phyloP scores from a whole-genome alignment of 2,113 vertebrate species.

The Lucifuga dentata region DNA sequence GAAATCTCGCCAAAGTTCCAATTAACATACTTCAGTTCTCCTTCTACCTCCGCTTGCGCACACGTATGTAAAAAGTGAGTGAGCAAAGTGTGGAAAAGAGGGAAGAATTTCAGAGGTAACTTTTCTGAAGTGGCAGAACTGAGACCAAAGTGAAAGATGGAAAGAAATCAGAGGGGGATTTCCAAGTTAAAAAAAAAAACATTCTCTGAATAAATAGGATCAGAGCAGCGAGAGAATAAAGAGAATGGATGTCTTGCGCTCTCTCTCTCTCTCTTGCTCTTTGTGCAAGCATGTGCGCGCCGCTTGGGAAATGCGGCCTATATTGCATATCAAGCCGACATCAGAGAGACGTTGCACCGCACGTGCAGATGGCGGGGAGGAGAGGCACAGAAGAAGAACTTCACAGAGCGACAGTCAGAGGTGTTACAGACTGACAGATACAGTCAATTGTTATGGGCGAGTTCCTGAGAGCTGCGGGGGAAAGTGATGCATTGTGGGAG shows the following conservation, averaged over 20 bases:
- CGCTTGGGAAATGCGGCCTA: conserved; percentile 44
- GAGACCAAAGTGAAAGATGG: conserved; percentile 65
- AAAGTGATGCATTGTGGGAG: conserved; percentile 19
- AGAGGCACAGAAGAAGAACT: conserved; percentile 36
- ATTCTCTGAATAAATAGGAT: conserved; percentile 72
- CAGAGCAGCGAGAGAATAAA: conserved; percentile 66
- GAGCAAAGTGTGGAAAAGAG: conserved; percentile 26
- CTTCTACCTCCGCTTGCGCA: conserved; percentile 5
- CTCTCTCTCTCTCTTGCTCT: conserved; percentile 2
- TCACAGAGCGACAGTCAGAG: conserved; percentile 39
- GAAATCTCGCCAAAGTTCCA: neutral
- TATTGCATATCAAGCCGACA: conserved; percentile 53
- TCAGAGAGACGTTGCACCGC: conserved; percentile 51
- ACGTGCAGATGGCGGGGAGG: conserved; percentile 56
- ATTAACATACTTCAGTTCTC: neutral
- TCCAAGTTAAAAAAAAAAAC: conserved; percentile 62
- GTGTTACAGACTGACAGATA: conserved; percentile 59
- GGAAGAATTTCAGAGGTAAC: conserved; percentile 38
- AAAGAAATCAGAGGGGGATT: conserved; percentile 65
- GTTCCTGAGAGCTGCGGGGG: conserved; percentile 1
- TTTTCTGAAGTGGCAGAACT: conserved; percentile 46
- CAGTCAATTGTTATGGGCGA: conserved; percentile 42
- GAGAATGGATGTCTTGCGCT: conserved; percentile 27
- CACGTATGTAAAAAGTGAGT: neutral
- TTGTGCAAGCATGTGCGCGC: conserved; percentile 1